Evolutionary conservation across 2,113 vertebrate species (phyloP).

Genomic region (Agelaius phoeniceus): DNA sequence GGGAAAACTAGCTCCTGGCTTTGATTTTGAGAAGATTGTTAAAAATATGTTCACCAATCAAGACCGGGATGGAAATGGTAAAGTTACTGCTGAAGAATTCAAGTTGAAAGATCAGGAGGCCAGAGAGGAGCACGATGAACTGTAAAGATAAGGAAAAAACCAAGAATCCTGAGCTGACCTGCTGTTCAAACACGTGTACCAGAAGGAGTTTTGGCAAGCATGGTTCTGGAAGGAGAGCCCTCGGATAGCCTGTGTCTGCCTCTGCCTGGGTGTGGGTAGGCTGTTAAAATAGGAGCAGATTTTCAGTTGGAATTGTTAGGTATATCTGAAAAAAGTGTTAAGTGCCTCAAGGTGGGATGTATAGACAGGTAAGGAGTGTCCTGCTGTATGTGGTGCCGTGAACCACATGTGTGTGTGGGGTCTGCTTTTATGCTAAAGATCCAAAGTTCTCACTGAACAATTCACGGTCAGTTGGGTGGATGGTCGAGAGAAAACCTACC

Average conservation of each 20-base stretch:
- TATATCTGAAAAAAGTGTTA: not conserved
- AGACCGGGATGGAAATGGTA: slow-evolving; percentile 92
- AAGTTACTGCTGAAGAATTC: slow-evolving; percentile 91
- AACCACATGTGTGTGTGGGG: not conserved
- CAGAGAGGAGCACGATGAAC: slow-evolving; percentile 84
- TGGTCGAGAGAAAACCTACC: not conserved
- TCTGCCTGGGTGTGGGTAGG: not conserved
- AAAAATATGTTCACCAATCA: slow-evolving; percentile 98
- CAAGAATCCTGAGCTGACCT: not conserved
- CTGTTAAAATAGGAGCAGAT: not conserved
- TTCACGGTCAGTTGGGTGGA: not conserved
- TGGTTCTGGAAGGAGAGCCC: not conserved
- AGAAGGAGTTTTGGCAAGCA: not conserved
- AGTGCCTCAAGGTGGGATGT: not conserved
- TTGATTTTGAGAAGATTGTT: slow-evolving; percentile 88
- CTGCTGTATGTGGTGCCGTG: not conserved
- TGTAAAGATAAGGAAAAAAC: slow-evolving; percentile 70
- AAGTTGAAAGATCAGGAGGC: slow-evolving; percentile 93
- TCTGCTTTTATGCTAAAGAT: not conserved
- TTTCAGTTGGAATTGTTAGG: not conserved
- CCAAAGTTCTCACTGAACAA: not conserved
- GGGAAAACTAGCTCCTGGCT: slow-evolving; percentile 94
- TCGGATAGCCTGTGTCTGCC: not conserved
- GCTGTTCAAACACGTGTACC: not conserved
- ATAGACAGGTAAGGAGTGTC: not conserved